A percentile compares a stretch with the other conserved stretches of the same genome.
Conservation (phyloP, 2,888 invertebrate species). For the Aricia artaxerxes region DNA sequence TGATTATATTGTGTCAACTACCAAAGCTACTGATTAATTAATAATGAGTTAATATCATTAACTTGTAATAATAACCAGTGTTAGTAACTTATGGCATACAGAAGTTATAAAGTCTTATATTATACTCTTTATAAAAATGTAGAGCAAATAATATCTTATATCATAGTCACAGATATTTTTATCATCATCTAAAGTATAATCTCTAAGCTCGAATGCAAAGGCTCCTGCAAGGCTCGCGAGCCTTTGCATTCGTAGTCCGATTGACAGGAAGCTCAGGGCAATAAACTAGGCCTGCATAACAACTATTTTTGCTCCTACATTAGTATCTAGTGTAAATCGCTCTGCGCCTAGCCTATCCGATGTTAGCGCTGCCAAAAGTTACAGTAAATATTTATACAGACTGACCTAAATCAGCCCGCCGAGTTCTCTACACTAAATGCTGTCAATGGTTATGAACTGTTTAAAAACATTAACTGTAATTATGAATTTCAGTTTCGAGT, state of each 20-base stretch:
- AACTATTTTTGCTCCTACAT: slow-evolving; percentile 14
- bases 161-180: no score
- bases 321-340: slow-evolving; percentile 55
- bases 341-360: slow-evolving; percentile 62
- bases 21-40: no score
- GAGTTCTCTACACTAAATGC: slow-evolving; percentile 6
- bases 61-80: no score
- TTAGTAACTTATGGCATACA: no score
- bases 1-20: no score
- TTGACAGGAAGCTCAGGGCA: not conserved
- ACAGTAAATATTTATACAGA: slow-evolving; percentile 56
- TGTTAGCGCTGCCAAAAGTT: slow-evolving; percentile 59
- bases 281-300: slow-evolving; percentile 9
- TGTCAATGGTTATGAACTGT: slow-evolving; percentile 12
- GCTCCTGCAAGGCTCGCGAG: no score
- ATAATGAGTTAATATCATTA: no score
- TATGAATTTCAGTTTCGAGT: not conserved
- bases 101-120: no score
- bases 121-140: no score
- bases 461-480: not conserved
- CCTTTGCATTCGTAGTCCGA: not conserved
- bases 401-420: slow-evolving; percentile 24
- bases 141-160: no score
- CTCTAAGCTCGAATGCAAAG: no score
- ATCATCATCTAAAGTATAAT: no score